Conservation (phyloP, 2,888 invertebrate genomes). For the Amiota mariae region DNA sequence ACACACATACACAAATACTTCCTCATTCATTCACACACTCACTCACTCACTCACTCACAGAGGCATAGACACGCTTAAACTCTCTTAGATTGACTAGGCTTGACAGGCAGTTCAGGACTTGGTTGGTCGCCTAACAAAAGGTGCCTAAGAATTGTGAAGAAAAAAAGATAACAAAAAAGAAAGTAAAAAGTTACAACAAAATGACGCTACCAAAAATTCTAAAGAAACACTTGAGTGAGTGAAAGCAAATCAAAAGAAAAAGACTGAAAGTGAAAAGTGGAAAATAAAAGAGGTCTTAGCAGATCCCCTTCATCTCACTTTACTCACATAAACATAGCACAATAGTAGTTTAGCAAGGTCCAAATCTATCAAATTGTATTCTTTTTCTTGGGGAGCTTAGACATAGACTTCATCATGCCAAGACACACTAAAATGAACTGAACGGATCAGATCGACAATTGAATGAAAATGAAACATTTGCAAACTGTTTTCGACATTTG, state of each 20-base stretch:
- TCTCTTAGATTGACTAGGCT: constrained; percentile 1
- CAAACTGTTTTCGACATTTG: constrained; percentile 18
- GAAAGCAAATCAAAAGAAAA: not conserved
- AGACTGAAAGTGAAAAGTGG: too few species aligned
- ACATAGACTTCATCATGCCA: not conserved
- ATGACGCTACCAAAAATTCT: constrained; percentile 13
- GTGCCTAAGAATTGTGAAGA: not conserved
- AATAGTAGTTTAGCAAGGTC: not conserved
- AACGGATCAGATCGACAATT: too few species aligned
- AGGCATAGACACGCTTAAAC: not conserved
- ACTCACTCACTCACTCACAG: not conserved
- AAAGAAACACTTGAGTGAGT: constrained; percentile 20
- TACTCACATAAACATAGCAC: not conserved
- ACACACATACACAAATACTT: not conserved
- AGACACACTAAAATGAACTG: not conserved
- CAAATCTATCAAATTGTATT: not conserved
- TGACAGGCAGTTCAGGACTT: not conserved
- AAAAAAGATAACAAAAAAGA: not conserved
- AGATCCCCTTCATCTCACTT: not conserved
- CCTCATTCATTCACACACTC: not conserved
- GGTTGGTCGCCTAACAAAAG: constrained; percentile 1
- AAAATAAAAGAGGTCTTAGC: not conserved
- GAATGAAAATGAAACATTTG: too few species aligned
- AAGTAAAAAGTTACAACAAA: constrained; percentile 4
- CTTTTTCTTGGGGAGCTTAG: not conserved